Evolutionary conservation across 2,797 vertebrate genomes (phyloP), one percentile per base, ranked within the genome.

Genomic region (Melanotaenia maccullochi): DNA sequence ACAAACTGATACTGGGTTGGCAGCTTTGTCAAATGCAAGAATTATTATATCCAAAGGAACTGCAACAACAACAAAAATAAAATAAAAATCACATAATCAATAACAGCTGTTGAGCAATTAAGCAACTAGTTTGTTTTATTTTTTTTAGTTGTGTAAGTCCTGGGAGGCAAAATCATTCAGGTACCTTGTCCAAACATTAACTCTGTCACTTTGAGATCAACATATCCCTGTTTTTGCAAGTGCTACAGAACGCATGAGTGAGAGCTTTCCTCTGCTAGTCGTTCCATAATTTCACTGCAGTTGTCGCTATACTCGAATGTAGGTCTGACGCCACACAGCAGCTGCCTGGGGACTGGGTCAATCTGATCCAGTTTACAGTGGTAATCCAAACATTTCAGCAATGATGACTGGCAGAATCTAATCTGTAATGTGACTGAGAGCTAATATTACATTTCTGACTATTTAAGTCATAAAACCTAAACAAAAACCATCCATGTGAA

Each of bases 1-100:
- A 93, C 91, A 85, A 93, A 95, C 84, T 88, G 90, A 94, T 94
- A 95, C 93, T 95, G 94, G 93, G 88, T 91, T 95, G 95, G 95
- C 94, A 95, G 93, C 92, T 93, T 93, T 83, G 85, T 94, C 80
- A 88, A 93, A 92, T 87, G 83, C 87, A 86, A 91, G 82, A 79
- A 89, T 89, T 85, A 90, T 90, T 82, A 92, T 87, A 91, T 90
- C 88, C 85, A 90, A 79, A 75, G 77, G 72, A 90, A 87, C 87
- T 90, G 88, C 82, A 92, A 93, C 7, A 92, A 93, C 7, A 8
- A 33, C 32, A 33, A 33, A 33, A 33, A 33, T 33, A 64, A 89
- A 76, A 58, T 2, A 20, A 44, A 59, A 88, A 81, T 86, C 77
- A 76, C 81, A 90, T 71, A 83, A 89, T 78, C 63, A 87, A 83